A percentile compares a stretch with the other conserved stretches of the same genome.
Evolutionary conservation across 2,113 vertebrate species (phyloP).

Genomic region (Myrmecophaga tridactyla): DNA sequence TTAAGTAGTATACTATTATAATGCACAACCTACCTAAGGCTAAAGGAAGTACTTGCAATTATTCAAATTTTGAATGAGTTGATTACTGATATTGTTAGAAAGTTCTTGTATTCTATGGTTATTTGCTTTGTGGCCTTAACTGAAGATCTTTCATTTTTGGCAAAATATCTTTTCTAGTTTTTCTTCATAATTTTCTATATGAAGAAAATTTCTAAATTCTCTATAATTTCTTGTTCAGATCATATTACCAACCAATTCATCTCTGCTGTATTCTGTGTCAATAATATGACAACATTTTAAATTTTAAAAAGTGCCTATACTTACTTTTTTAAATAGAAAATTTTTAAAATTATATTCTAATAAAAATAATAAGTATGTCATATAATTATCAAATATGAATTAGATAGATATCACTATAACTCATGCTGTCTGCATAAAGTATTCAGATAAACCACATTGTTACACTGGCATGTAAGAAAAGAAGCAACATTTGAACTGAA

Average conservation of each 20-base stretch:
- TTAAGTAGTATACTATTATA: neutral
- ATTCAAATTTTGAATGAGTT: constrained; percentile 8
- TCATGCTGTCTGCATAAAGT: constrained; percentile 11
- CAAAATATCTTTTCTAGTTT: neutral
- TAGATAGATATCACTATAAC: neutral
- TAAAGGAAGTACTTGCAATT: neutral
- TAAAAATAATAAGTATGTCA: constrained; percentile 24
- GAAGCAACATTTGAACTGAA: neutral
- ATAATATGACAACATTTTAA: neutral
- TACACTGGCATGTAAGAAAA: neutral
- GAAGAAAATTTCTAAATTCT: too few species aligned
- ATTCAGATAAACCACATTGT: neutral
- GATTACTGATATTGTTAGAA: neutral
- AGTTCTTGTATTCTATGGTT: neutral
- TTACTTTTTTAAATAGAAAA: neutral
- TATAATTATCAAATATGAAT: neutral
- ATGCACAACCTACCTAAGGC: neutral
- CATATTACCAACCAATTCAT: neutral
- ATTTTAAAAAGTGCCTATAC: neutral
- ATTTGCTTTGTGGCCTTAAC: constrained; percentile 22
- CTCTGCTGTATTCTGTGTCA: neutral
- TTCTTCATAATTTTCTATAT: neutral
- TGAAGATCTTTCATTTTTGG: constrained; percentile 11
- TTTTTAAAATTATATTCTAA: neutral
- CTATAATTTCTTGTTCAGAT: neutral